These are phyloP conservation scores for Dendrolimus pini DNA, from an alignment of 2,888 invertebrate species.

Conservation along the genomic window DNA sequence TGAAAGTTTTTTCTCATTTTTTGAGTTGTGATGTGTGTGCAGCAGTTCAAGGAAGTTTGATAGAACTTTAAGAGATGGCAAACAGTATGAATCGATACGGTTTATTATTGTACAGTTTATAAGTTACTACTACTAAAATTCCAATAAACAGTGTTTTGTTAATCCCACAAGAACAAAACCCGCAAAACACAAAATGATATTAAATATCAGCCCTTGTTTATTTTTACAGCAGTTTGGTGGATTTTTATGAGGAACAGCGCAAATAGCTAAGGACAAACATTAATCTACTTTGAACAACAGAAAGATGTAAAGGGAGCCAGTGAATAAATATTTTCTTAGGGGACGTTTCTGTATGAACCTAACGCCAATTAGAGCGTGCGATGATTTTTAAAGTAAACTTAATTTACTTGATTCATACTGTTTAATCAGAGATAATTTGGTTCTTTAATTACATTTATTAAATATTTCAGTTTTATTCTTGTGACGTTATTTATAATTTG, in stretches of 20 bases:
- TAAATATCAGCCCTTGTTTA: constrained; percentile 55
- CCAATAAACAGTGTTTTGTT: no score
- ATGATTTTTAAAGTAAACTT: constrained; percentile 70
- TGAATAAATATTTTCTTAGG: constrained; percentile 66
- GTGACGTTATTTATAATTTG: no score
- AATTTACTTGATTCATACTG: constrained; percentile 43
- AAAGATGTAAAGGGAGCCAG: constrained; percentile 64
- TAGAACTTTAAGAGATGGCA: no score
- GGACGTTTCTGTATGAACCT: constrained; percentile 56
- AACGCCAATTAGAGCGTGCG: constrained; percentile 69
- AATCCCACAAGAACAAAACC: constrained; percentile 39
- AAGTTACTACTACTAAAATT: no score
- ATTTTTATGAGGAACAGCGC: constrained; percentile 73
- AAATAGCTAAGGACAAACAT: constrained; percentile 70
- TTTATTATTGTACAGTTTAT: no score
- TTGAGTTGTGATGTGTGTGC: no score
- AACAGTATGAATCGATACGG: no score
- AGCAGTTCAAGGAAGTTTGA: no score
- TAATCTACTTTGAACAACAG: constrained; percentile 73
- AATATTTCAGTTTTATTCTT: background rate
- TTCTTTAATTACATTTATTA: constrained; percentile 6
- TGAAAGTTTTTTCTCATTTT: no score
- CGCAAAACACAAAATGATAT: constrained; percentile 48
- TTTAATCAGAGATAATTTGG: constrained; percentile 4
- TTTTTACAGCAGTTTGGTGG: constrained; percentile 52